Conservation (phyloP, 2,797 vertebrate species). For the Syncerus caffer region DNA sequence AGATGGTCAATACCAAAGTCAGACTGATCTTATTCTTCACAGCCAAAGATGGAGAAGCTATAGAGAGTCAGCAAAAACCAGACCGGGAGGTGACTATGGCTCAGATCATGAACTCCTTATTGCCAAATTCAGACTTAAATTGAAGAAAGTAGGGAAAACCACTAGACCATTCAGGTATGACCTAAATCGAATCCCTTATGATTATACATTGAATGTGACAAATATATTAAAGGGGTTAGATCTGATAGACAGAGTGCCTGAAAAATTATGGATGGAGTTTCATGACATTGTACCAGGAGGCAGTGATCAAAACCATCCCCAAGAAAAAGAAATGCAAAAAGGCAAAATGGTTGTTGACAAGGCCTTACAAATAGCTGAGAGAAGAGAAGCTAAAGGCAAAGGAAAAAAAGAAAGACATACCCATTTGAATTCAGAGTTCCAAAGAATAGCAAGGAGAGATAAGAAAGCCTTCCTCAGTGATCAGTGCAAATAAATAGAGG, state of each 20-base stretch:
- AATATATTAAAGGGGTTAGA: background rate
- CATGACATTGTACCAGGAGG: background rate
- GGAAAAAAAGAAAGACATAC: background rate
- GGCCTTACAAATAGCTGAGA: background rate
- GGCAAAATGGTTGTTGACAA: background rate
- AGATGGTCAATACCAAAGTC: background rate
- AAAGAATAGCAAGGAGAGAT: background rate
- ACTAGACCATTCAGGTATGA: background rate
- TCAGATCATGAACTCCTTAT: background rate
- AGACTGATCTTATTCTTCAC: background rate
- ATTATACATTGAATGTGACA: background rate
- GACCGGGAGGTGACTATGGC: fast-evolving
- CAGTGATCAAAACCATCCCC: background rate
- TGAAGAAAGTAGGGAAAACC: background rate
- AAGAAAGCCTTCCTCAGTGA: background rate
- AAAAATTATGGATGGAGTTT: background rate
- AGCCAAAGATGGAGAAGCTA: background rate
- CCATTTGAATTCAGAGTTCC: background rate
- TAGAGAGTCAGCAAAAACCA: background rate
- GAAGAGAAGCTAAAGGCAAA: background rate
- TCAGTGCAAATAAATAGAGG: background rate
- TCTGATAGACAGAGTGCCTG: background rate
- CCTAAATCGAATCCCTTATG: background rate
- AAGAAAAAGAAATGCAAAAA: background rate
- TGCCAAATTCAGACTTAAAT: background rate